Base-by-base conservation (phyloP, 53 echinoderm and acorn worm species). In the Luidia sarsii region DNA sequence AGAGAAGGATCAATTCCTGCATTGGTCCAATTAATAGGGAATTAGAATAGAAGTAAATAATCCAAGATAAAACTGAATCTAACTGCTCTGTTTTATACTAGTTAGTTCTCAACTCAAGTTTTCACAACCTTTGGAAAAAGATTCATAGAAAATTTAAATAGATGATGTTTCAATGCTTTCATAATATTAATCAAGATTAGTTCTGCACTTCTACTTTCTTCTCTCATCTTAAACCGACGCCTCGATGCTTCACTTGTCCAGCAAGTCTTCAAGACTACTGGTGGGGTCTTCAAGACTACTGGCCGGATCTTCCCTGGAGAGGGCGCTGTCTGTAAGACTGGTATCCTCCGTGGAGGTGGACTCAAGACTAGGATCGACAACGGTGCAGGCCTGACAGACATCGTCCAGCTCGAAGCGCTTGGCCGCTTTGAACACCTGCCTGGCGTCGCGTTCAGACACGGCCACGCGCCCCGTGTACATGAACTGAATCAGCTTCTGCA, bases 391-490 rank as follows among this genome's bases (percentile, higher is more conserved):
- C 13, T 88, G 85, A 41, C 94, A 91, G 2, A 88, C 91, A 15
- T 88, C 92, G 2, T 88, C 79, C 46, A 95, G 31, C 28, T 88
- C 86, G 48, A 95, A 92, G 14, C 88, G 64, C 33, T 90, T 87
- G 7, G 95, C 83, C 9, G 88, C 90, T 39, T 84, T 90, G 49
- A 79, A 88, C 16, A 95, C 85, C 20, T 88, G 87, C 18, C 77
- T 79, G 2, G 89, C 92, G 29, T 95, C 95, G 4, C 95, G 70
- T 22, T 92, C 90, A 0, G 92, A 87, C 0, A 95, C 89, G 25
- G 87, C 88, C 28, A 95, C 83, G 71, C 90, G 90, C 2, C 95
- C 90, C 10, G 93, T 93, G 81, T 95, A 95, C 67, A 95, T 71
- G 50, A 80, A 92, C 53, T 75, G 61, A 30, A 93, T 73, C 50